Base-by-base conservation (phyloP, 2,888 invertebrate genomes). In the Hydriomena furcata region DNA sequence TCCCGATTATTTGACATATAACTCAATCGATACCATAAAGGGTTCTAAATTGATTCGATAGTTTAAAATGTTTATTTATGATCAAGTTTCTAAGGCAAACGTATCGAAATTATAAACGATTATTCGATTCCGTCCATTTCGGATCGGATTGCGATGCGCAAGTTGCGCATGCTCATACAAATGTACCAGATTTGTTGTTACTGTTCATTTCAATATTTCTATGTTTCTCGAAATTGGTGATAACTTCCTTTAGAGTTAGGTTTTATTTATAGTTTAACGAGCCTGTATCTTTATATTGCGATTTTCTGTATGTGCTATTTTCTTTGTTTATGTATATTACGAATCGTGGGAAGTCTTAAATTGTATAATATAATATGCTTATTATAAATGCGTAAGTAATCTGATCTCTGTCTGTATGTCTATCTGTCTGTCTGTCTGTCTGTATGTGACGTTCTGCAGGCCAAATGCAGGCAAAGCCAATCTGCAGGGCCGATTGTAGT, bases 1-100 rank as follows among this genome's bases (percentile, higher is more conserved):
- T 43, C n/a, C 25, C 41, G 23, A 31, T 48, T 43, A 23, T 71
- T 65, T 76, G 82, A 79, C 68, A 67, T 77, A 84, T 82, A 82
- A 78, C 84, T 85, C 77, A 80, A 85, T 84, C 76, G 57, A 41
- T 64, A 44, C 73, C 68, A 62, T 73, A 73, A 68, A 71, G 65
- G 71, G 71, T 67, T 65, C 60, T 52, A 62, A 65, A 60, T 72
- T 65, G 65, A 60, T 60, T 61, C 59, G 65, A 66, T 65, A 46
- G 65, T 54, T 53, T 52, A 53, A 42, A 71, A 79, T 79, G 68
- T 77, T 75, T 79, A 78, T 81, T 79, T 55, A 53, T 48, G 57
- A 55, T 51, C 49, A 30, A 50, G 40, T 50, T 57, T 68, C 48
- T 21, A 42, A 53, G 25, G 13, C 17, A 17, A 3, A 17, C 7